A percentile compares a stretch with the other conserved stretches of the same genome.
Conservation (phyloP, 2,113 vertebrate genomes). For the Carassius carassius region DNA sequence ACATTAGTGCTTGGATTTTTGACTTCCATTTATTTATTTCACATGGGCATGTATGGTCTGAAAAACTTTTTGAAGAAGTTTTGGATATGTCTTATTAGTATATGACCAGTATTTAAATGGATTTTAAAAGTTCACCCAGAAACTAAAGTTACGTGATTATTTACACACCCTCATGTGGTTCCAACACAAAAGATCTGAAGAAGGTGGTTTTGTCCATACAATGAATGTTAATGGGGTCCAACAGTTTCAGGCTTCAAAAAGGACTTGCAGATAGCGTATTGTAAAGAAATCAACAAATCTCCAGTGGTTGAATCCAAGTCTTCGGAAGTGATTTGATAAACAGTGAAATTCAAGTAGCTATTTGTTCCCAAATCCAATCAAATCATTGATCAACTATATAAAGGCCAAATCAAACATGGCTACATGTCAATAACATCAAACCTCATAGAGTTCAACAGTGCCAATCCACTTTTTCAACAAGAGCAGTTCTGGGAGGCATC, state of each 20-base stretch:
- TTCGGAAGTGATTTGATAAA: background rate
- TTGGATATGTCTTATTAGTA: background rate
- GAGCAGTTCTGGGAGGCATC: too few relatives aligned
- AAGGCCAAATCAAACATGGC: background rate
- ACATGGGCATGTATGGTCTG: too few relatives aligned
- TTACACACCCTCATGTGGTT: background rate
- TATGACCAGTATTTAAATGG: background rate
- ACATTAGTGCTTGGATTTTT: conserved; percentile 22
- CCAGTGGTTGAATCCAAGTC: background rate
- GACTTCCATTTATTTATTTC: conserved; percentile 12
- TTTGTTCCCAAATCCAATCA: background rate
- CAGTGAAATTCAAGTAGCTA: background rate
- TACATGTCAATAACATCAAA: background rate
- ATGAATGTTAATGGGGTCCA: background rate
- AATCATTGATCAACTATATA: background rate
- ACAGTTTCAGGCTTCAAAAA: background rate
- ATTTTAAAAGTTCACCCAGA: background rate
- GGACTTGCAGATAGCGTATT: background rate
- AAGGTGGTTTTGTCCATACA: background rate
- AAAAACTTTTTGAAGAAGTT: background rate
- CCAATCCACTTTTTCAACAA: too few relatives aligned
- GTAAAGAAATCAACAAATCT: background rate
- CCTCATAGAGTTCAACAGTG: too few relatives aligned
- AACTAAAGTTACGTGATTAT: background rate
- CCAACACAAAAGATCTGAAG: background rate